Evolutionary conservation across 1,140 invertebrate species (phyloP), one percentile per base, ranked within the genome.

Genomic region (Brevipalpus yothersi): DNA sequence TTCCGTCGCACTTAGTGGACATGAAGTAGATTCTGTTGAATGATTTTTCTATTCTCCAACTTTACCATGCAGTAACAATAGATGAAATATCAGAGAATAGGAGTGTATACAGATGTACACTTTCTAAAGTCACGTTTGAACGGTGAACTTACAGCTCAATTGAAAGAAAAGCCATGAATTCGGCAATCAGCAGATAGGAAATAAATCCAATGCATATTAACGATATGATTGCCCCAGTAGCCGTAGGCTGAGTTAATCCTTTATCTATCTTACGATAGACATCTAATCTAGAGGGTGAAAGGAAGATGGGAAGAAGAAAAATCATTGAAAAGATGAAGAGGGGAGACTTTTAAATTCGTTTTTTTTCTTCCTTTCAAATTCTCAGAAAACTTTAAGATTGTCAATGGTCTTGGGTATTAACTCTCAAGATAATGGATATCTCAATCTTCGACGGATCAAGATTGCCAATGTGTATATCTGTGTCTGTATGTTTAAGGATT

Each of bases 251-350:
- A 3, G 78, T 79, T 21, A 80, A 67, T 67, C 80, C 78, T 65
- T 80, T 79, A 5, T 78, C 78, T 41, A 80, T 71, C 66, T 80
- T 80, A 7, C 78, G 70, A 64, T 80, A 80, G 59, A 80, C 74
- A 62, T 80, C 79, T 62, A 80, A 73, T 63, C 78, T 78, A n/a
- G 65, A 1, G 12, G 8, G 8, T 17, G n/a, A 17, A 51, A 51
- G 47, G 21, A 49, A 17, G 19, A 49, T 5, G 15, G 19, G 45
- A 49, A 49, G n/a, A 51, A 17, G n/a, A 51, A 51, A 51, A n/a
- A 31, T 31, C 5, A 31, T 31, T 31, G 31, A 58, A 31, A 60
- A 58, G 19, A 58, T n/a, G 5, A 31, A 31, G 31, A 31, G 5
- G 5, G 5, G 31, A 31, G 31, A 31, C 31, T 31, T 31, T 31